Evolutionary conservation across 2,888 invertebrate species (phyloP), one percentile per base, ranked within the genome.

Genomic region (Abrostola triplasia): DNA sequence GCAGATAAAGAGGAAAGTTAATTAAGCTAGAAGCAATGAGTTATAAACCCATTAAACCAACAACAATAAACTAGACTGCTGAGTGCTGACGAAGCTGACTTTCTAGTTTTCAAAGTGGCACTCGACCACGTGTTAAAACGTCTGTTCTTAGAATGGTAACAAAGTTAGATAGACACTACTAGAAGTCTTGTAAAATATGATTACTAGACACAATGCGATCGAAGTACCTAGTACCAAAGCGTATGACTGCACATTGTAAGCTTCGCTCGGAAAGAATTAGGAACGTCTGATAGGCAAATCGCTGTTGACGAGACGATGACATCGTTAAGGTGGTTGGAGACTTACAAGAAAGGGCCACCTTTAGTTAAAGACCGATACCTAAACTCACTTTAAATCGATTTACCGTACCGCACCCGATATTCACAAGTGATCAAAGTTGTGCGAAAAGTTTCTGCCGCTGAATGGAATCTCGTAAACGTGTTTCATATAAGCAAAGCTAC

Each of bases 391-490:
- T 36, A 36, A 11, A 36, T n/a, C 36, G 24, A 37, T 7, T 24
- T 35, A 59, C 50, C 42, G 57, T 64, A 53, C 67, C 63, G 60
- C 49, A 36, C 6, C 59, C 36, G 49, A 64, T 68, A 68, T 62
- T 64, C 68, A 61, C 36, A 54, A 54, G 56, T 55, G 49, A 65
- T 67, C 62, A 70, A 67, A 40, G 50, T 44, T 60, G 24, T 41
- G 47, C 64, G 55, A 44, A 51, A 54, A 65, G 48, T 42, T 56
- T 38, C 38, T 56, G 48, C 36, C 58, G 48, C 36, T 62, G 63
- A 67, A 69, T 70, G 63, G 61, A 61, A 67, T 49, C 63, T 12
- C 60, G 72, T 73, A 79, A 76, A 80, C 60, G 65, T 54, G 55
- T 60, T 42, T 47, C 41, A 56, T 50, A 73, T 60, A 70, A 55